Percentiles rank a stretch among this genome's conserved stretches.
Conservation (phyloP, 2,797 vertebrate species). For the Pangasius djambal region DNA sequence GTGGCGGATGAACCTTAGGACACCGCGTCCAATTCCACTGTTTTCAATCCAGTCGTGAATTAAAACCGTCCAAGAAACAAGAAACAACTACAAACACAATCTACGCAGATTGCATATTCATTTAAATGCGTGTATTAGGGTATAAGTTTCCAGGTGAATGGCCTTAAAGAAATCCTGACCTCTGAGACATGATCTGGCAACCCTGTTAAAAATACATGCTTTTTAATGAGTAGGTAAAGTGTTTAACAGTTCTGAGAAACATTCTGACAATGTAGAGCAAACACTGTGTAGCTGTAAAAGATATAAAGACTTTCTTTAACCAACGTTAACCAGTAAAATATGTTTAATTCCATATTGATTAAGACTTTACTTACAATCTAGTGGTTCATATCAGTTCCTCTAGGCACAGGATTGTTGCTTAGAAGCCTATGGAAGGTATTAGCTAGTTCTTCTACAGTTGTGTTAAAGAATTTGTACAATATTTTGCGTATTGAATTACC, state of each 20-base stretch:
- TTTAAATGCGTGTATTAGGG: neutral
- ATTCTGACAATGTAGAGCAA: neutral
- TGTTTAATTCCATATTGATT: neutral
- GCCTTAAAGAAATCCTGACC: neutral
- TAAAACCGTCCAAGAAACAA: neutral
- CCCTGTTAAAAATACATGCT: neutral
- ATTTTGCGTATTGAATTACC: neutral
- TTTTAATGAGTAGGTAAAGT: constrained; percentile 2
- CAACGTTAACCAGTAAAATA: neutral
- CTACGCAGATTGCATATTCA: neutral
- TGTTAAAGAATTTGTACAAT: neutral
- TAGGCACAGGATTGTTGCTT: neutral
- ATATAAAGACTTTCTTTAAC: neutral
- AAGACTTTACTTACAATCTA: neutral
- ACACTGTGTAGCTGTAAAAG: neutral
- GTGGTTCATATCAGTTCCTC: neutral
- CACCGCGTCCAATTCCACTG: neutral
- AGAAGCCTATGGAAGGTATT: neutral
- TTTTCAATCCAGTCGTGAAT: neutral
- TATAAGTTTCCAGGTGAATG: neutral
- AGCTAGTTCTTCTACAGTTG: neutral
- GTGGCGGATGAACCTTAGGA: neutral
- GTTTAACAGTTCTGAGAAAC: constrained; percentile 3
- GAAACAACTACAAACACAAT: neutral
- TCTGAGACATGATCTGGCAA: neutral